A percentile compares a stretch with the other conserved stretches of the same genome.
Evolutionary conservation across 2,113 vertebrate genomes (phyloP).

Genomic region (human (Homo sapiens)): DNA sequence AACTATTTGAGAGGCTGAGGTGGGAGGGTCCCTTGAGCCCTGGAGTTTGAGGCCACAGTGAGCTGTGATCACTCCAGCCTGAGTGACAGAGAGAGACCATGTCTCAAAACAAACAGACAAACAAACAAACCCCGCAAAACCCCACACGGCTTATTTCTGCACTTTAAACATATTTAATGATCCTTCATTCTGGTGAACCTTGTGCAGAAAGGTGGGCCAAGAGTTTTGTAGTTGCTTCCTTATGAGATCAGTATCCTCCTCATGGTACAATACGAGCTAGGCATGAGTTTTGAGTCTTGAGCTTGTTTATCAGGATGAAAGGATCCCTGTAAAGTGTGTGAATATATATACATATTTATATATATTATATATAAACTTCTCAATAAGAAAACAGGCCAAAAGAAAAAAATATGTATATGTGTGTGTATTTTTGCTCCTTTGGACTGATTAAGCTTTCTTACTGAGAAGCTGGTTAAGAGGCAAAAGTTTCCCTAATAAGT

Average conservation of each 20-base stretch:
- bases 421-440: background rate
- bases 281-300: background rate
- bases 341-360: background rate
- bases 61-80: too few species aligned
- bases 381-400: background rate
- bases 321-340: background rate
- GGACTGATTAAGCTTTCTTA: background rate
- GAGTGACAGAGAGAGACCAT: too few species aligned
- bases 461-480: background rate
- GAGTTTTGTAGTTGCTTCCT: background rate
- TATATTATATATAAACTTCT: background rate
- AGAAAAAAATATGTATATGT: background rate
- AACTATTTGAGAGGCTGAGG: too few species aligned
- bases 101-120: too few species aligned
- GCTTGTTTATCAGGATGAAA: background rate
- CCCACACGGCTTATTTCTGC: background rate
- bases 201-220: background rate
- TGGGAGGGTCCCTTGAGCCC: too few species aligned
- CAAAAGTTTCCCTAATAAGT: background rate
- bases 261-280: background rate
- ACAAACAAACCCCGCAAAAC: background rate
- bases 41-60: too few species aligned
- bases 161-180: conserved; percentile 41
- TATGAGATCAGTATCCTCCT: background rate
- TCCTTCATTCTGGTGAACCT: background rate